Conservation (phyloP, 2,113 vertebrate genomes). For the Columba janthina region DNA sequence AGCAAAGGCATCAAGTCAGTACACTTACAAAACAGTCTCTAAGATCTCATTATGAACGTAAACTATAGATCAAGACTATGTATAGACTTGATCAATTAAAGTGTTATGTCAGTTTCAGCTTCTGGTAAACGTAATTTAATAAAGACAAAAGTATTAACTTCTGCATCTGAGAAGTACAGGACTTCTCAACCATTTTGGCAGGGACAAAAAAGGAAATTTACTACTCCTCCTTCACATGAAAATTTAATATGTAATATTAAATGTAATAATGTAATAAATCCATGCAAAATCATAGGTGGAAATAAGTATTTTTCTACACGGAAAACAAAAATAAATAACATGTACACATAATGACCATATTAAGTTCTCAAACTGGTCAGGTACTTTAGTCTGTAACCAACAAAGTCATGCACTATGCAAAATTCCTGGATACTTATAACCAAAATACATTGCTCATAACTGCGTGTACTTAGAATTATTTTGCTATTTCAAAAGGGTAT, state of each 20-base stretch:
- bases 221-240: background rate
- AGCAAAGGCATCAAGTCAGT: background rate
- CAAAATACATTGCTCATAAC: background rate
- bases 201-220: background rate
- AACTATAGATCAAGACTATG: background rate
- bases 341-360: background rate
- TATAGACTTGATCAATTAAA: background rate
- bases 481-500: slow-evolving; percentile 17
- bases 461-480: background rate
- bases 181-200: background rate
- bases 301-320: background rate
- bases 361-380: background rate
- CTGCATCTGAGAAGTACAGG: background rate
- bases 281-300: background rate
- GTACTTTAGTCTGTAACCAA: background rate
- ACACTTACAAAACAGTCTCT: background rate
- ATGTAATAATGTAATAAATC: background rate
- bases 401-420: background rate
- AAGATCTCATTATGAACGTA: background rate
- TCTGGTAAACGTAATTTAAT: background rate
- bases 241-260: too few relatives aligned
- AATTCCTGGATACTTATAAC: background rate
- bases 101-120: background rate
- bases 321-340: background rate
- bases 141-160: background rate